Evolutionary conservation across 2,113 vertebrate genomes (phyloP), one percentile per base, ranked within the genome.

Genomic region (Chloropsis hardwickii): DNA sequence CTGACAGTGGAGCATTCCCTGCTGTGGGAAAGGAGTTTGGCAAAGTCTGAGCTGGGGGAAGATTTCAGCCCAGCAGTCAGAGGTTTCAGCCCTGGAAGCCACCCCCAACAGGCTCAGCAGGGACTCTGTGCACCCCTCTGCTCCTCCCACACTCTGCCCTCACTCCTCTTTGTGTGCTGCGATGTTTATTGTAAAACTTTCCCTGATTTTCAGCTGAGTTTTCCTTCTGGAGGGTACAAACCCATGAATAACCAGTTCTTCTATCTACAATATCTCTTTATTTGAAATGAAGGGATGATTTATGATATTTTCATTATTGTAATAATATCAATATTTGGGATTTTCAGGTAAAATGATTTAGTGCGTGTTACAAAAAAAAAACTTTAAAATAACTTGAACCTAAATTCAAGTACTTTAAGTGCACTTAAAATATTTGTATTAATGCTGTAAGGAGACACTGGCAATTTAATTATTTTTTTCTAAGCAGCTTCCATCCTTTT

Each of bases 41-140:
- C 35, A 53, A 86, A 82, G 33, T 5, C 47, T 39, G 42, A 64
- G 42, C 37, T 61, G 69, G 61, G 14, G 15, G 10, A 40, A 66
- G 56, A 35, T 39, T 77, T 82, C 54, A 50, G 33, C 21, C 2
- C 24, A 53, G 47, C 22, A 22, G 39, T 14, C 4, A 9, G 3
- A 5, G 0, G 0, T 65, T 66, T 66, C 29, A 57, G 48, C 31
- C 16, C 56, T 47, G 54, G 40, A 81, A 51, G 24, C 18, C 25
- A 35, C 23, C 9, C 9, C 44, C 35, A 42, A 2, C 0, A 12
- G 4, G 2, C 9, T 56, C 6, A 2, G 21, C 2, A 3, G 40
- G n/a, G 22, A 27, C 56, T 20, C 40, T 35, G 23, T 3, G 3
- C 37, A 9, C 17, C 20, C 28, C 35, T 53, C 33, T 53, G 22